A percentile compares a stretch with the other conserved stretches of the same genome.
phyloP scores from a whole-genome alignment of 2,888 invertebrate species.

The Coleophora deauratella region DNA sequence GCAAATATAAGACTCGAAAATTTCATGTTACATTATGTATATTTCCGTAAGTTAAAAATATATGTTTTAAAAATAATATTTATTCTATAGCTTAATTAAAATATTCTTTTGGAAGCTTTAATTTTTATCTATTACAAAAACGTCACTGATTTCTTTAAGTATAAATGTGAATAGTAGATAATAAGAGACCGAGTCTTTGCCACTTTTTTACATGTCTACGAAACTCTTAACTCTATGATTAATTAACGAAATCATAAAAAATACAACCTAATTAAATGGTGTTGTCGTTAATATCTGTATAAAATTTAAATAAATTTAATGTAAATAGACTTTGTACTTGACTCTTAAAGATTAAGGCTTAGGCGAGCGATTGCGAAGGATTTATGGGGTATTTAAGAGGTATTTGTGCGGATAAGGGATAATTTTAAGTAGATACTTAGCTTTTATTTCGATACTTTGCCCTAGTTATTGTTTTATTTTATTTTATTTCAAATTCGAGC shows the following conservation, averaged over 20 bases:
- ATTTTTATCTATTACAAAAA: no score
- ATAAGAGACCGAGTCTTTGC: constrained; percentile 69
- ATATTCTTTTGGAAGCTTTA: no score
- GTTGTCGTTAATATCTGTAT: constrained; percentile 39
- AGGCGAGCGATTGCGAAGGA: constrained; percentile 4
- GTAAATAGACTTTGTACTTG: constrained; percentile 60
- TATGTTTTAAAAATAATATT: no score
- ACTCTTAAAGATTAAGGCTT: constrained; percentile 34
- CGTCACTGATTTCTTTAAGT: constrained; percentile 1
- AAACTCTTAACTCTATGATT: constrained; percentile 20
- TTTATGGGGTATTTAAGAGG: not conserved
- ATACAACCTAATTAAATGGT: constrained; percentile 33
- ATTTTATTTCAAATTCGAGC: not conserved
- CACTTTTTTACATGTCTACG: constrained; percentile 71
- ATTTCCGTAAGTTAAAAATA: no score
- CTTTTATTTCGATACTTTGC: not conserved
- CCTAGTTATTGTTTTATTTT: not conserved
- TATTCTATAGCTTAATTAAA: no score
- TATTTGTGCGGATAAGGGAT: not conserved
- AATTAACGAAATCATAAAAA: not conserved
- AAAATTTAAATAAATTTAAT: constrained; percentile 37
- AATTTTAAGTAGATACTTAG: not conserved
- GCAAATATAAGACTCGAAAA: no score
- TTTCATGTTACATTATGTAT: no score
- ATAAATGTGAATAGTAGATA: constrained; percentile 55